Evolutionary conservation across 1,140 invertebrate genomes (phyloP).

Genomic region (Chlorops oryzae): DNA sequence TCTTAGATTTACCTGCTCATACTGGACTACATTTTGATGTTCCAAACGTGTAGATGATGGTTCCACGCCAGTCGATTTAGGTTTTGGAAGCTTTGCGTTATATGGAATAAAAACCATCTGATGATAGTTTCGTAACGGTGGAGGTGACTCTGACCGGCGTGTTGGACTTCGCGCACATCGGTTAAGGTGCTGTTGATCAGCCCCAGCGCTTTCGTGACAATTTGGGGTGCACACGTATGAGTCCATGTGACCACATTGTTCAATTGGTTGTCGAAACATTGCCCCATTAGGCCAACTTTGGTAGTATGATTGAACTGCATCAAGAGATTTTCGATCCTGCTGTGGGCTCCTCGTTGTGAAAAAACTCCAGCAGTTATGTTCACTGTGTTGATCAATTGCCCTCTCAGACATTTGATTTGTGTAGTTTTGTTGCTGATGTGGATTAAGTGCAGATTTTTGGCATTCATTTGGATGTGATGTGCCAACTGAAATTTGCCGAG

Average conservation of each 20-base stretch:
- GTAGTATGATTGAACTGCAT: conserved; percentile 49
- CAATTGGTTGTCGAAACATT: conserved; percentile 47
- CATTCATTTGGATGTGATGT: no score
- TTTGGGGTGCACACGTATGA: conserved; percentile 40
- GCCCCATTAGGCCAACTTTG: conserved; percentile 48
- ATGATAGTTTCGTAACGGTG: conserved; percentile 58
- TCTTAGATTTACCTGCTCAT: no score
- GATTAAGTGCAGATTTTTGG: no score
- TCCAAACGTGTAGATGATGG: no score
- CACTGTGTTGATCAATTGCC: conserved; percentile 31
- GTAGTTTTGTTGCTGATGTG: conserved; percentile 15
- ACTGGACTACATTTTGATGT: conserved; percentile 45
- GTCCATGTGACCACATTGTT: conserved; percentile 34
- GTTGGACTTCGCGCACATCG: conserved; percentile 47
- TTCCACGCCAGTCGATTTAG: no score
- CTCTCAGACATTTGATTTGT: conserved; percentile 18
- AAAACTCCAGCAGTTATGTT: conserved; percentile 46
- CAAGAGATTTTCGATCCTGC: no score
- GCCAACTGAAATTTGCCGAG: no score
- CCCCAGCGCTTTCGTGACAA: conserved; percentile 37
- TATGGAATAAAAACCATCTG: conserved; percentile 73
- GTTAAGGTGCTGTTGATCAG: conserved; percentile 42
- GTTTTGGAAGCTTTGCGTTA: conserved; percentile 54
- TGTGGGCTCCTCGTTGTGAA: no score
- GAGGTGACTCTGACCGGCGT: conserved; percentile 58